A percentile compares a stretch with the other conserved stretches of the same genome.
phyloP scores from a whole-genome alignment of 2,797 vertebrate genomes.

The Falco naumanni region DNA sequence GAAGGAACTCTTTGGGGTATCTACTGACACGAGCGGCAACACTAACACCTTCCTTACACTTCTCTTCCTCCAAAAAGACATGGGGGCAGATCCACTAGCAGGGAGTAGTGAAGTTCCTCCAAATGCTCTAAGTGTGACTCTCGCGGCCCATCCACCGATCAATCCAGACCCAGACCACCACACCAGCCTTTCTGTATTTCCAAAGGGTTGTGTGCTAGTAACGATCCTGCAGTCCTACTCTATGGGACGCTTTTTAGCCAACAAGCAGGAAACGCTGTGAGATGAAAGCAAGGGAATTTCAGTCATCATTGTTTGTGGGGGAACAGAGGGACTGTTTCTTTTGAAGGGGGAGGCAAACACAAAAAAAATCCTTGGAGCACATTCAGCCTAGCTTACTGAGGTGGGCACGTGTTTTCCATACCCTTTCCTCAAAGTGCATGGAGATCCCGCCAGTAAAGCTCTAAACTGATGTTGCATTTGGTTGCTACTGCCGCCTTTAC shows the following conservation, averaged over 20 bases:
- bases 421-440: background rate
- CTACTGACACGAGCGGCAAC: background rate
- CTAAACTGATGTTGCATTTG: background rate
- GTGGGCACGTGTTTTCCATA: background rate
- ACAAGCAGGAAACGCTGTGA: background rate
- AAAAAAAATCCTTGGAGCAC: background rate
- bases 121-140: background rate
- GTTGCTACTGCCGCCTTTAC: background rate
- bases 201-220: background rate
- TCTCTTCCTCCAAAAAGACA: background rate
- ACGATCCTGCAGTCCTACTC: background rate
- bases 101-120: background rate
- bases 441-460: background rate
- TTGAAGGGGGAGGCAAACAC: background rate
- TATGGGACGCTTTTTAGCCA: background rate
- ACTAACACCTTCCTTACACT: background rate
- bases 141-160: fast-evolving
- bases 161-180: fast-evolving
- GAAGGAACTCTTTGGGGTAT: background rate
- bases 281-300: background rate
- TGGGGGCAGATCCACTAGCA: background rate
- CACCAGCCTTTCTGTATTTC: background rate
- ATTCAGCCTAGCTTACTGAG: background rate
- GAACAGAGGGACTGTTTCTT: background rate
- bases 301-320: fast-evolving